These are phyloP conservation scores for Erethizon dorsatum DNA, from an alignment of 2,797 vertebrate genomes.

Conservation along the genomic window DNA sequence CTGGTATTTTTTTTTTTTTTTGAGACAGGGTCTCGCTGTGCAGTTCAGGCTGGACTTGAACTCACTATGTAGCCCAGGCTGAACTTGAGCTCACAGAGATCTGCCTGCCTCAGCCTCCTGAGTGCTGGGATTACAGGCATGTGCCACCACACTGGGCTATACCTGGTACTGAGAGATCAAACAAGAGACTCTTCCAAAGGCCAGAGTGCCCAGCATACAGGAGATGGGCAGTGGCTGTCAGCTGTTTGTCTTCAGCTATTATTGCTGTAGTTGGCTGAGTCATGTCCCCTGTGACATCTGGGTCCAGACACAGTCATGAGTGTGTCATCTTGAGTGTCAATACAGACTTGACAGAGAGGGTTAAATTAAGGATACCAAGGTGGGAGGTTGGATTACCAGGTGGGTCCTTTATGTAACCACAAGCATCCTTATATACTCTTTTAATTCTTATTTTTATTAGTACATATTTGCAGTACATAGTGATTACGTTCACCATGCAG, in stretches of 20 bases:
- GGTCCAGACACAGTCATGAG: neutral
- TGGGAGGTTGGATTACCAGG: rapidly evolving
- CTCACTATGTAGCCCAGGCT: neutral
- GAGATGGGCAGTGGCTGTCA: rapidly evolving
- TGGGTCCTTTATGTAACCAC: neutral
- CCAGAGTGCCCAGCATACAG: rapidly evolving
- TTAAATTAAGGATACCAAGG: neutral
- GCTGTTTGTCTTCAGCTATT: neutral
- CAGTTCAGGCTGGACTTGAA: neutral
- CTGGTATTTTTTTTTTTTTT: neutral
- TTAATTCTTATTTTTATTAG: neutral
- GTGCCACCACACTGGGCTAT: too few relatives aligned
- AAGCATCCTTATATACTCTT: neutral
- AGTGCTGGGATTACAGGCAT: neutral
- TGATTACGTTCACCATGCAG: neutral
- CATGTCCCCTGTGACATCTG: rapidly evolving
- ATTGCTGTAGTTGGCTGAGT: rapidly evolving
- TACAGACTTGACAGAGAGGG: rapidly evolving
- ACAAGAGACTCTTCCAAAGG: rapidly evolving
- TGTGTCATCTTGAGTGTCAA: rapidly evolving
- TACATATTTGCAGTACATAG: neutral
- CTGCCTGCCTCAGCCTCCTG: neutral
- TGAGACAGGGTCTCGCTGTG: neutral
- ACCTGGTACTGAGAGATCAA: rapidly evolving
- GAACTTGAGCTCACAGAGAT: neutral